phyloP scores from a whole-genome alignment of 2,888 invertebrate genomes.

The Dolichopus griseipennis region DNA sequence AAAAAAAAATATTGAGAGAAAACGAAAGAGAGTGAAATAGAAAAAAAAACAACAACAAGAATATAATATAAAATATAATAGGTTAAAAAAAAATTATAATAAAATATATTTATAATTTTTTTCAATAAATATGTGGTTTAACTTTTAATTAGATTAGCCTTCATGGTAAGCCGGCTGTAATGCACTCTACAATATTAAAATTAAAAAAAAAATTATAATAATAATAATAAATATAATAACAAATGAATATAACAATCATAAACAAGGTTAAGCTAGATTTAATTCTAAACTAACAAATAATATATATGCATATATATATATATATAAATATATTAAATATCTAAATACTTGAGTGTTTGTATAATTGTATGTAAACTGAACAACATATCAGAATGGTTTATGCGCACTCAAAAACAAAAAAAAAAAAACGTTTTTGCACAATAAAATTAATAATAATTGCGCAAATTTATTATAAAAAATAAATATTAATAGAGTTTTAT shows the following conservation, averaged over 20 bases:
- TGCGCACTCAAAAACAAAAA: no score
- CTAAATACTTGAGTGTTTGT: not conserved
- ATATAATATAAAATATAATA: no score
- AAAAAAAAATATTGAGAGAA: no score
- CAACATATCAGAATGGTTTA: not conserved
- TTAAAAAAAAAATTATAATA: no score
- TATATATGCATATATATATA: not conserved
- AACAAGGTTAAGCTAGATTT: not conserved
- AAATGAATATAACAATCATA: not conserved
- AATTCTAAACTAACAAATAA: not conserved
- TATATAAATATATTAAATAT: not conserved
- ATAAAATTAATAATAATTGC: not conserved
- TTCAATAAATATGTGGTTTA: not conserved
- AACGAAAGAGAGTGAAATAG: not conserved
- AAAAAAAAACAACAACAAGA: not conserved
- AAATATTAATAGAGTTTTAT: no score
- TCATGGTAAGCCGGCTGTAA: constrained; percentile 1
- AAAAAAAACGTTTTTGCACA: not conserved
- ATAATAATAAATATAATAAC: no score
- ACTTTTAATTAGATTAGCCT: not conserved
- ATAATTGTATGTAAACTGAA: not conserved
- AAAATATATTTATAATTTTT: no score
- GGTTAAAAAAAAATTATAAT: no score
- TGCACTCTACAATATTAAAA: not conserved
- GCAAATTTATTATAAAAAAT: not conserved